Evolutionary conservation across 2,797 vertebrate genomes (phyloP), one percentile per base, ranked within the genome.

Genomic region (Spinus pinus): DNA sequence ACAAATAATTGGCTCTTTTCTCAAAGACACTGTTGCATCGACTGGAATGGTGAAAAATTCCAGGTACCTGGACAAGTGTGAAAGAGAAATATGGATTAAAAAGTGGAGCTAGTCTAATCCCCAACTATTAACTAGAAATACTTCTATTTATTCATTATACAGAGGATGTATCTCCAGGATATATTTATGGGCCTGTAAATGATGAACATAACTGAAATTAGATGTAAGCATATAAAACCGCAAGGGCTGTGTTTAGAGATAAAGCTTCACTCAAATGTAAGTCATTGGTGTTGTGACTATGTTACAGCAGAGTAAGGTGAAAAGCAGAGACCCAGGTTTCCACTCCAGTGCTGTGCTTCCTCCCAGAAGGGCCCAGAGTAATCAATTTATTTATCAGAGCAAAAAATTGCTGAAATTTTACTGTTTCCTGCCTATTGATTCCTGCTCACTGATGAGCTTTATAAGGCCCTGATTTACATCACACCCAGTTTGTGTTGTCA

Each of bases 1-100:
- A 98, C 95, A 99, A 99, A 96, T 99, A 99, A 98, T 98, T 98
- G 46, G 98, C 98, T 57, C 98, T 99, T 96, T 99, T 99, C 97
- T 99, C 98, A 96, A 98, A 99, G 62, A 98, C 94, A 89, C 99
- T 86, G 97, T 98, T 93, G 97, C 95, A 49, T 98, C 98, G 39
- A 98, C 98, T 54, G 98, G 98, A 66, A 98, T 81, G 1, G 98
- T 98, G 35, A 98, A 99, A 95, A 98, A 98, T 88, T 98, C 98
- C 98, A 98, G 98, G 78, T 98, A 99, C 98, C 98, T 99, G 91
- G 33, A 62, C 42, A 90, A 70, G 17, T 37, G 58, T 70, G 72
- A 77, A 72, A n/a, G 39, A 83, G 66, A 51, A 73, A 69, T n/a
- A 84, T 0, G 9, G 65, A 57, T 35, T 56, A 41, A 89, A 72